These are phyloP conservation scores for Epicauta chinensis DNA, from an alignment of 1,140 invertebrate genomes.

Conservation along the genomic window DNA sequence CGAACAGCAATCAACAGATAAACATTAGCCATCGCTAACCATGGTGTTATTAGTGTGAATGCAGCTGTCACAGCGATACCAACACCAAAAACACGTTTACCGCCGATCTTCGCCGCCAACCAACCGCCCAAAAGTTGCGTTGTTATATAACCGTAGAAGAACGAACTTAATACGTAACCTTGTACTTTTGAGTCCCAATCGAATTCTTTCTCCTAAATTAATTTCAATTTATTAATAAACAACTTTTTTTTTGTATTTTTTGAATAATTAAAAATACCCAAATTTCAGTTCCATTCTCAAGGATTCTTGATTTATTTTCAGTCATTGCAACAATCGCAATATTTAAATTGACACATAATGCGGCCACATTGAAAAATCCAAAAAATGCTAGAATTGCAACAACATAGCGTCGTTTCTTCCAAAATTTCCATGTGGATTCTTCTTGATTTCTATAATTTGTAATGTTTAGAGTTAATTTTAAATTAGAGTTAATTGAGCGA, in stretches of 20 bases:
- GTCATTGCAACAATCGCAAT: constrained; percentile 89
- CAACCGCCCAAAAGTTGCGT: constrained; percentile 61
- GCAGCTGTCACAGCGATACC: constrained; percentile 76
- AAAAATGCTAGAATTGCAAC: constrained; percentile 75
- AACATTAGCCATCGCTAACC: constrained; percentile 63
- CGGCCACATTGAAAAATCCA: constrained; percentile 85
- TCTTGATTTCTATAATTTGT: too few species aligned
- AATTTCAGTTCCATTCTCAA: constrained; percentile 39
- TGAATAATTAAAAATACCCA: constrained; percentile 19
- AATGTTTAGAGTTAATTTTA: too few species aligned
- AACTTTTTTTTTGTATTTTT: neutral
- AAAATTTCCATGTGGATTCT: constrained; percentile 52
- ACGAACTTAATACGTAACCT: constrained; percentile 77
- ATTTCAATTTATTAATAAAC: neutral
- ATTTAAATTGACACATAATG: constrained; percentile 80
- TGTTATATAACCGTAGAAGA: constrained; percentile 77
- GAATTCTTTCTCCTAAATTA: constrained; percentile 54
- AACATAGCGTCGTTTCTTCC: constrained; percentile 63
- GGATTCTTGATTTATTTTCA: constrained; percentile 50
- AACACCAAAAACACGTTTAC: constrained; percentile 65
- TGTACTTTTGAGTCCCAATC: constrained; percentile 72
- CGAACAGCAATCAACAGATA: constrained; percentile 66
- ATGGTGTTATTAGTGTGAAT: constrained; percentile 76
- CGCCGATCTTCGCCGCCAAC: constrained; percentile 50
- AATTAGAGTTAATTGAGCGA: too few species aligned